Evolutionary conservation across 2,113 vertebrate genomes (phyloP), one percentile per base, ranked within the genome.

Genomic region (Vimba vimba): DNA sequence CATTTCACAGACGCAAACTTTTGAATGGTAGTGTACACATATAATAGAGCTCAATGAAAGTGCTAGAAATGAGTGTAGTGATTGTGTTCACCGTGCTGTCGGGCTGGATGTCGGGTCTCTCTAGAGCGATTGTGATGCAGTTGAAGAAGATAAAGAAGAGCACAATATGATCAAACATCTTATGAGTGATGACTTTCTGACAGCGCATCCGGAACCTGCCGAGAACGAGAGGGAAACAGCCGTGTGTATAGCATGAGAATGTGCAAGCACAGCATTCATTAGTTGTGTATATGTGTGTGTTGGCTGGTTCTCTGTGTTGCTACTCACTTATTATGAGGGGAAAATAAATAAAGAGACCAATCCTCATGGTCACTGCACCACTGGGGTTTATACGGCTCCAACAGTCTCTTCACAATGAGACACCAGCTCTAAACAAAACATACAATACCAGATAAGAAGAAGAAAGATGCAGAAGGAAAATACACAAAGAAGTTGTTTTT

Each of bases 101-200:
- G 0, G 96, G 91, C 80, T 97, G 95, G n/a, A 99, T 99, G 89
- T 98, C 97, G 0, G 98, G 98, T 82, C 98, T 92, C 92, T 99
- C 98, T 87, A 99, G 93, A 0, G 98, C 98, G 5, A 99, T 98
- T 84, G 98, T 98, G 94, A 99, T 97, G 79, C 98, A 99, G 93
- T 99, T 99, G 69, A 99, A 96, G 86, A 99, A 99, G 92, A 99
- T 99, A 90, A 99, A 99, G 84, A 97, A 95, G 4, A 99, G 95
- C 66, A 99, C 96, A 45, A 98, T 88, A 0, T 99, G 97, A 87
- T 99, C 98, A 17, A 99, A 99, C 96, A 99, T 95, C 93, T 97
- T 98, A 94, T 99, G 98, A 27, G 96, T 94, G 8, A 99, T 98
- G 88, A 98, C 91, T 90, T 93, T 97, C 93, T 97, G 97, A 92